A percentile compares a stretch with the other conserved stretches of the same genome.
These are phyloP conservation scores for Bombyx mori DNA, from an alignment of 1,140 invertebrate species.

Conservation along the genomic window DNA sequence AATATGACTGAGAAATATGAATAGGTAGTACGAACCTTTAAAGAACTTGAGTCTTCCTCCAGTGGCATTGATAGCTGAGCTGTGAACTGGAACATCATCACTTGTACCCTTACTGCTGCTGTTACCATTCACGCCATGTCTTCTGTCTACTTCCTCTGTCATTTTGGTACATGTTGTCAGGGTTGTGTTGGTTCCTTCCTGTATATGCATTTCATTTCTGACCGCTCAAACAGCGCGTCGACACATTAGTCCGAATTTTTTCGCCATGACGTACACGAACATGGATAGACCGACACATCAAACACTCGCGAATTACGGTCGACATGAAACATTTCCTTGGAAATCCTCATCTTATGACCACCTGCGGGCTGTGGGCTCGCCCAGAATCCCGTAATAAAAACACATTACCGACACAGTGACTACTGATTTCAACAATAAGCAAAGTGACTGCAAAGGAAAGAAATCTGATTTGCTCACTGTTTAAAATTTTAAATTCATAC, in stretches of 20 bases:
- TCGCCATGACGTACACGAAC: slow-evolving; percentile 53
- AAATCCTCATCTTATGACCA: slow-evolving; percentile 65
- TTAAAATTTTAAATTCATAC: slow-evolving; percentile 51
- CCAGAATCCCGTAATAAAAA: slow-evolving; percentile 53
- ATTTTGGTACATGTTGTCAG: slow-evolving; percentile 78
- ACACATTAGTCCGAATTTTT: slow-evolving; percentile 51
- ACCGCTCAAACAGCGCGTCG: slow-evolving; percentile 54
- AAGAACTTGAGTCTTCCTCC: slow-evolving; percentile 76
- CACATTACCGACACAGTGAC: slow-evolving; percentile 65
- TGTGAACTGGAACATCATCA: slow-evolving; percentile 52
- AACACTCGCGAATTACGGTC: slow-evolving; percentile 41
- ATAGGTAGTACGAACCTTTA: slow-evolving; percentile 64
- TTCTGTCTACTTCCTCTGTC: slow-evolving; percentile 76
- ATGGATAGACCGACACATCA: slow-evolving; percentile 33
- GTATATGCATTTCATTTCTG: slow-evolving; percentile 72
- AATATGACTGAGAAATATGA: too few species aligned
- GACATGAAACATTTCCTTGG: slow-evolving; percentile 54
- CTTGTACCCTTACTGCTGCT: slow-evolving; percentile 66
- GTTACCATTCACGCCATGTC: slow-evolving; percentile 76
- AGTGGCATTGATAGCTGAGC: slow-evolving; percentile 41
- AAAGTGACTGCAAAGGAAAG: slow-evolving; percentile 26
- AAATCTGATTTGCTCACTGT: slow-evolving; percentile 47
- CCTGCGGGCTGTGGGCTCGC: slow-evolving; percentile 52
- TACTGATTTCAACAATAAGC: slow-evolving; percentile 41
- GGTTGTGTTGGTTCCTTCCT: slow-evolving; percentile 70